Percentiles rank a stretch among this genome's conserved stretches.
These are phyloP conservation scores for Halcyon chelicuti DNA, from an alignment of 2,797 vertebrate species.

Conservation along the genomic window DNA sequence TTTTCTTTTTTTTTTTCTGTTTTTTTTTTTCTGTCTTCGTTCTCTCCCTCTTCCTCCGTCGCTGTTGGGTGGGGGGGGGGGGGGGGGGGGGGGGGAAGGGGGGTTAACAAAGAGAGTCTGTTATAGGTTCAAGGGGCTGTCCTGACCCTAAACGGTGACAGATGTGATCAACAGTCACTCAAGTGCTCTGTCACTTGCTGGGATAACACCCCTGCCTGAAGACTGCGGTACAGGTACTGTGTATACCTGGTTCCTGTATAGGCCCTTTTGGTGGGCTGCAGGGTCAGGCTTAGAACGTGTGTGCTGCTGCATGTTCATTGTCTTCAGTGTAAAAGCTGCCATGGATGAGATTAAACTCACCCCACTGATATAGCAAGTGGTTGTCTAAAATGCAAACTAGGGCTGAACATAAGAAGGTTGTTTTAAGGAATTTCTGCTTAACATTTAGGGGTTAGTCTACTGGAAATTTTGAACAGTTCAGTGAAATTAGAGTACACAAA, in stretches of 20 bases:
- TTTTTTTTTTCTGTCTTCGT: too few species aligned
- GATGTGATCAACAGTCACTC: not conserved
- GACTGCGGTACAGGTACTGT: rapidly evolving
- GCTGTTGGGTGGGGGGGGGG: too few species aligned
- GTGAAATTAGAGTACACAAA: not conserved
- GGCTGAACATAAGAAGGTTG: not conserved
- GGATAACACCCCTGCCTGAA: not conserved
- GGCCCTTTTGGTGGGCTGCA: not conserved
- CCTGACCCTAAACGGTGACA: too few species aligned
- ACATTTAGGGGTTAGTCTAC: not conserved
- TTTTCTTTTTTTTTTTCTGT: too few species aligned
- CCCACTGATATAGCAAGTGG: not conserved
- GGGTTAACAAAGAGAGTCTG: too few species aligned
- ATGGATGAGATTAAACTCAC: not conserved
- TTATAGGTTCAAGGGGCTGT: too few species aligned
- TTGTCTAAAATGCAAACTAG: not conserved
- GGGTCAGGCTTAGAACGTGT: rapidly evolving
- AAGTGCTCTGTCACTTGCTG: not conserved
- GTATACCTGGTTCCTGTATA: not conserved
- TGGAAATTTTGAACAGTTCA: not conserved
- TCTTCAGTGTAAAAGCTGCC: not conserved
- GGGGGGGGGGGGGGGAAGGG: too few species aligned
- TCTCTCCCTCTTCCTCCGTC: too few species aligned
- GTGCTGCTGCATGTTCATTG: not conserved
- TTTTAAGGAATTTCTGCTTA: not conserved